Percentiles rank a stretch among this genome's conserved stretches.
Conservation (phyloP, 1,140 invertebrate species). For the Magallana ariakensis region DNA sequence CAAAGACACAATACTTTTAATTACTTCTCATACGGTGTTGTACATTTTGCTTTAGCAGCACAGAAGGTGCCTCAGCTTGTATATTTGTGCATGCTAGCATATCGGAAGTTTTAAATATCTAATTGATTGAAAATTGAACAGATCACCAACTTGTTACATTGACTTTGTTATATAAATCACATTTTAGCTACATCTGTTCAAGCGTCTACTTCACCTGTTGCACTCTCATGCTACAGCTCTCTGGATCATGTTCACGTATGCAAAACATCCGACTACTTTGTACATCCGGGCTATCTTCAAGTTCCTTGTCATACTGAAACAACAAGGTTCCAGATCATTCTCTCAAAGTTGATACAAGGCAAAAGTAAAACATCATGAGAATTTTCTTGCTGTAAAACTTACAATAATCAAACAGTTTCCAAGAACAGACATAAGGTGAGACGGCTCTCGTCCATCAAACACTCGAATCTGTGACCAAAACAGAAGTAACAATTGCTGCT, state of each 20-base stretch:
- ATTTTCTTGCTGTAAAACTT: slow-evolving; percentile 43
- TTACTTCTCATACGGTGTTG: no score
- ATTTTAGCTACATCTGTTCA: no score
- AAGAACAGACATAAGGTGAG: slow-evolving; percentile 64
- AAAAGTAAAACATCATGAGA: not conserved
- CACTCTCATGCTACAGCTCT: slow-evolving; percentile 56
- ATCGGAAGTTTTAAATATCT: no score
- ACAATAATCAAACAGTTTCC: slow-evolving; percentile 68
- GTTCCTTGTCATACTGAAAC: slow-evolving; percentile 62
- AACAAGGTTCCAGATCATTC: not conserved
- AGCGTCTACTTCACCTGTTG: slow-evolving; percentile 49
- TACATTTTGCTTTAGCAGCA: no score
- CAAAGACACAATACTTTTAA: no score
- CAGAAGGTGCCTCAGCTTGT: no score
- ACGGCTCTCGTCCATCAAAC: slow-evolving; percentile 65
- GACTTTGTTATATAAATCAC: no score
- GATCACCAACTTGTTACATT: no score
- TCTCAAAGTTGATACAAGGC: no score
- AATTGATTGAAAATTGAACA: no score
- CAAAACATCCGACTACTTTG: slow-evolving; percentile 61
- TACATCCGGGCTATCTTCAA: slow-evolving; percentile 33
- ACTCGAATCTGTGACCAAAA: slow-evolving; percentile 62
- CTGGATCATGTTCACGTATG: slow-evolving; percentile 57
- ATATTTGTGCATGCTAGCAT: no score
- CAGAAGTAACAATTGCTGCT: not conserved